Evolutionary conservation across 2,113 vertebrate genomes (phyloP).

Genomic region (Callipepla californica): DNA sequence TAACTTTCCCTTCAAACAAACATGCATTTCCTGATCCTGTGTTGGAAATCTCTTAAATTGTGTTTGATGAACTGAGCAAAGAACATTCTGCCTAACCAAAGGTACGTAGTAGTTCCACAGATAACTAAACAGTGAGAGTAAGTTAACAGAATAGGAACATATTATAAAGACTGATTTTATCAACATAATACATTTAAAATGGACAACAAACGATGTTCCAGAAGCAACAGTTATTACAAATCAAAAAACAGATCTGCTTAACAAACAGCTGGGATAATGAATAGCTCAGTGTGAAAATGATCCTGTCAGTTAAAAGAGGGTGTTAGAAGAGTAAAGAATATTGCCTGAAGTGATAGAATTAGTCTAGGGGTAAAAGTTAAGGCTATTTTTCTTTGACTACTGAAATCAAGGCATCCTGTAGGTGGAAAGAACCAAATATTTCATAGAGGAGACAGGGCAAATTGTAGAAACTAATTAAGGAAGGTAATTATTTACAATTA

Average conservation of each 20-base stretch:
- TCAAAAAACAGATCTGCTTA: neutral
- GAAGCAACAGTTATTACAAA: neutral
- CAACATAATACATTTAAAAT: neutral
- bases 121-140: neutral
- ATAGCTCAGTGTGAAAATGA: neutral
- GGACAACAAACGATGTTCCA: neutral
- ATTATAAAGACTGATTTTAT: neutral
- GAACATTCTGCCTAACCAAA: neutral
- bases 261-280: neutral
- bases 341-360: neutral
- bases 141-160: neutral
- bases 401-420: neutral
- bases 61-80: neutral
- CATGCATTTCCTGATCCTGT: neutral
- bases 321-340: neutral
- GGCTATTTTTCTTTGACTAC: neutral
- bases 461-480: neutral
- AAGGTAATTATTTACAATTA: neutral
- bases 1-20: neutral
- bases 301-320: rapidly evolving
- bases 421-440: too few relatives aligned
- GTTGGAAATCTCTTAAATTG: neutral
- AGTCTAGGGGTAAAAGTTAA: neutral
- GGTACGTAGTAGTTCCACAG: neutral
- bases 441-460: neutral